Conservation (phyloP, 1,140 invertebrate genomes). For the Scaptomyza graminum region DNA sequence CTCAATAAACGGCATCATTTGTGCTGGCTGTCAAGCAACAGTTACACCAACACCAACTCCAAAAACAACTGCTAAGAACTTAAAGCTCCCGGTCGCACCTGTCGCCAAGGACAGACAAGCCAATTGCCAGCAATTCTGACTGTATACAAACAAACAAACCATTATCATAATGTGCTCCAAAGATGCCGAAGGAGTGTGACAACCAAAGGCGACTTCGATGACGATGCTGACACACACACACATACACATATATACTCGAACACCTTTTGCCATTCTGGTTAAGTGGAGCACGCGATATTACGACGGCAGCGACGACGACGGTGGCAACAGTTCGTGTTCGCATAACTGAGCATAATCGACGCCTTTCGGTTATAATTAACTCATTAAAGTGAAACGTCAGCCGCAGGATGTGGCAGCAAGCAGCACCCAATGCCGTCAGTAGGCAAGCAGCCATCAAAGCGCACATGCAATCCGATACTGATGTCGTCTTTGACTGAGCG, state of each 20-base stretch:
- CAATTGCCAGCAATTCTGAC: conserved; percentile 39
- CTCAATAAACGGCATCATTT: conserved; percentile 76
- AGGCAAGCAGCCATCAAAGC: conserved; percentile 74
- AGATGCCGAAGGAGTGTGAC: conserved; percentile 38
- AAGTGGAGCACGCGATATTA: conserved; percentile 75
- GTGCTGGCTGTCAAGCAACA: conserved; percentile 33
- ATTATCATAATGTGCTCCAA: conserved; percentile 73
- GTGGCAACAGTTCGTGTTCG: conserved; percentile 78
- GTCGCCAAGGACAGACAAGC: conserved; percentile 27
- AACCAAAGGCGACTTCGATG: conserved; percentile 44
- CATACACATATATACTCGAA: conserved; percentile 4
- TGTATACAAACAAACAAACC: conserved; percentile 75
- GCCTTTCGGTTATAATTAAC: conserved; percentile 83
- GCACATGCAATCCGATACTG: conserved; percentile 63
- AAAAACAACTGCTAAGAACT: conserved; percentile 40
- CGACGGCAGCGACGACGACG: conserved; percentile 17
- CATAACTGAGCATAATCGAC: conserved; percentile 82
- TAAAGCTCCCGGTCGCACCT: conserved; percentile 53
- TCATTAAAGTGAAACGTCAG: conserved; percentile 81
- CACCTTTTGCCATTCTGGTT: conserved; percentile 62
- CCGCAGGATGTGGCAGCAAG: conserved; percentile 67
- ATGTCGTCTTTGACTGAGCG: conserved; percentile 14
- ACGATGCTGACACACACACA: conserved; percentile 41
- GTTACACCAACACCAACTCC: neutral
- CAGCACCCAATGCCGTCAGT: conserved; percentile 45